Evolutionary conservation across 2,888 invertebrate genomes (phyloP).

Genomic region (Chydorus sphaericus): DNA sequence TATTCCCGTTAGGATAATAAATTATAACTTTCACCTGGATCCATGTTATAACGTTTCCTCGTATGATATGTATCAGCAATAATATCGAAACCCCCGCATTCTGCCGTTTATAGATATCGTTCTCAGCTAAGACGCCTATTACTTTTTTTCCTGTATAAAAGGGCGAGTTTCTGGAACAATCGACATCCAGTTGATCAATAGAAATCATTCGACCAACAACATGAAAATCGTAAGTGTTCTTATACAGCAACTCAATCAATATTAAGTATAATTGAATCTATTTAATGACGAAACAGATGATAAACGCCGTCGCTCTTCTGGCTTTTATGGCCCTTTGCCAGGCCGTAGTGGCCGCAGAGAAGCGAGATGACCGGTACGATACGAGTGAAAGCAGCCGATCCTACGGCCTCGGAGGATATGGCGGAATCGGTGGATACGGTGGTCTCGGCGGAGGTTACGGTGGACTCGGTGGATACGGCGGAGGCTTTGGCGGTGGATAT

Average conservation of each 20-base stretch:
- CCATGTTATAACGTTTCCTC: not conserved
- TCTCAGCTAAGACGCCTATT: too few species aligned
- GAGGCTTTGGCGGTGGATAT: not conserved
- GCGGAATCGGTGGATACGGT: not conserved
- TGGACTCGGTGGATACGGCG: constrained; percentile 3
- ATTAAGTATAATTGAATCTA: not conserved
- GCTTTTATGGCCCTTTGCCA: not conserved
- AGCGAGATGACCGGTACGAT: not conserved
- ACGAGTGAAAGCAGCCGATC: not conserved
- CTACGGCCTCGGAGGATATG: not conserved
- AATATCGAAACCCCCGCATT: too few species aligned
- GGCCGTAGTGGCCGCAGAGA: not conserved
- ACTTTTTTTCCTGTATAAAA: not conserved
- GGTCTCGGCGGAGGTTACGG: not conserved
- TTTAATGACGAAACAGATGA: not conserved
- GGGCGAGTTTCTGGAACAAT: not conserved
- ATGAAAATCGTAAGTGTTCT: not conserved
- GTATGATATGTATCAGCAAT: too few species aligned
- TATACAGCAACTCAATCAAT: not conserved
- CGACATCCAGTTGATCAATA: too few species aligned
- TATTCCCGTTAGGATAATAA: too few species aligned
- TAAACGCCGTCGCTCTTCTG: not conserved
- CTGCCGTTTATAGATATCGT: too few species aligned
- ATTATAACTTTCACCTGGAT: not conserved
- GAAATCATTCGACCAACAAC: not conserved